phyloP scores from a whole-genome alignment of 2,888 invertebrate genomes.

The Nomada fucata region DNA sequence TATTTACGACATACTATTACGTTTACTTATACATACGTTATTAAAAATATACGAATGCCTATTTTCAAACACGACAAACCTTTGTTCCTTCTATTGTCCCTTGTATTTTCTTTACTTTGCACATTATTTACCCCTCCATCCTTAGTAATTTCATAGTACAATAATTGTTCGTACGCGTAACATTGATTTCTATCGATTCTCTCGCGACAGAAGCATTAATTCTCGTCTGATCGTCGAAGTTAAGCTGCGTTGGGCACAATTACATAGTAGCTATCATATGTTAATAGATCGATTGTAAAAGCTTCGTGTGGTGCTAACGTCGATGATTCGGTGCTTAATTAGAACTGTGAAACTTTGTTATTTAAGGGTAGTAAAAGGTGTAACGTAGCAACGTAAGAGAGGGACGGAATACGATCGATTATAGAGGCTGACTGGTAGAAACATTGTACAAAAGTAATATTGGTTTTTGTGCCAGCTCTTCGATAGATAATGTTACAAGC shows the following conservation, averaged over 20 bases:
- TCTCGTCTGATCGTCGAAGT: constrained; percentile 24
- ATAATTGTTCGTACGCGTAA: neutral
- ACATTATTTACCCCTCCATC: neutral
- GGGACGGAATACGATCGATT: neutral
- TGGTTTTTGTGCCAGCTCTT: neutral
- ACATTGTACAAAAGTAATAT: neutral
- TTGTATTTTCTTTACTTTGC: constrained; percentile 29
- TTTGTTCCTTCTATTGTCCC: constrained; percentile 46
- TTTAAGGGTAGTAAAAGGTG: neutral
- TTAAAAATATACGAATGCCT: constrained; percentile 80
- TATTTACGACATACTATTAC: constrained; percentile 75
- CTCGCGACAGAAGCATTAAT: neutral
- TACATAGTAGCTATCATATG: neutral
- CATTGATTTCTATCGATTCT: neutral
- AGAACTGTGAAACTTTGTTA: neutral
- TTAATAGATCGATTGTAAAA: neutral
- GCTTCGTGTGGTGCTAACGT: constrained; percentile 4
- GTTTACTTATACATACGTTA: constrained; percentile 78
- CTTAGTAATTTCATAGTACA: neutral
- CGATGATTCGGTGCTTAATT: constrained; percentile 4
- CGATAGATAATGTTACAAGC: no score
- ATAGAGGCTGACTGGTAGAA: neutral
- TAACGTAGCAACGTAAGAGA: neutral
- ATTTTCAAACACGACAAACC: constrained; percentile 77
- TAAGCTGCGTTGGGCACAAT: constrained; percentile 26